Evolutionary conservation across 2,797 vertebrate genomes (phyloP).

Genomic region (Arctocebus calabarensis): DNA sequence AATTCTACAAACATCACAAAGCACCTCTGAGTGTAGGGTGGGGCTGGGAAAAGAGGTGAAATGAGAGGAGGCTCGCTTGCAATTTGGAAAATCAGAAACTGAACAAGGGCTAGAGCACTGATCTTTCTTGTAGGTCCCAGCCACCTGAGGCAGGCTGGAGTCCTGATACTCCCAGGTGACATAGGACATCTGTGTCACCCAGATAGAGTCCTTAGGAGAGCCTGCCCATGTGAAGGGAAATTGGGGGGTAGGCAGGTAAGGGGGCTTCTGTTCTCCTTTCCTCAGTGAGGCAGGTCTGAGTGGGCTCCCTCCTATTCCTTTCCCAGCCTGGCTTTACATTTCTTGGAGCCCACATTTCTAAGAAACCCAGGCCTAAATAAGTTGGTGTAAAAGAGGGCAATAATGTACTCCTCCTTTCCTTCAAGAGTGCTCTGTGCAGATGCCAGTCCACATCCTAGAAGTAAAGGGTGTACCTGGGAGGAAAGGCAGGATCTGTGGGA

Average conservation of each 20-base stretch:
- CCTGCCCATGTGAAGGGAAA: not conserved
- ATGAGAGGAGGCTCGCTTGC: not conserved
- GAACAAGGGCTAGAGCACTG: not conserved
- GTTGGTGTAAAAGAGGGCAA: not conserved
- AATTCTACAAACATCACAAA: not conserved
- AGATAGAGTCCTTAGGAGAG: not conserved
- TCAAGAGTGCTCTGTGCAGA: not conserved
- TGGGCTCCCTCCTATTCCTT: not conserved
- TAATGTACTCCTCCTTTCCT: not conserved
- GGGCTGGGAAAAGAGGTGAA: not conserved
- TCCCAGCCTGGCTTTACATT: not conserved
- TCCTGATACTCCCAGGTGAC: not conserved
- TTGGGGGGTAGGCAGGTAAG: accelerated
- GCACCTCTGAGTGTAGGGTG: not conserved
- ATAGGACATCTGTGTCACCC: not conserved
- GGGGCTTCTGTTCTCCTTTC: not conserved
- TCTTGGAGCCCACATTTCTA: not conserved
- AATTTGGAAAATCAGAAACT: slow-evolving; percentile 19
- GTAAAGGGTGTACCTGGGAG: not conserved
- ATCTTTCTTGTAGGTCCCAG: not conserved
- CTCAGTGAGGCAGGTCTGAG: not conserved
- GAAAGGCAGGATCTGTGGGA: not conserved
- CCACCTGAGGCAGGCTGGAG: not conserved
- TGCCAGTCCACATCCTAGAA: not conserved
- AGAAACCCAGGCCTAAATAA: slow-evolving; percentile 26